A percentile compares a stretch with the other conserved stretches of the same genome.
Evolutionary conservation across 2,113 vertebrate species (phyloP).

Genomic region (western clawed frog (Xenopus tropicalis)): DNA sequence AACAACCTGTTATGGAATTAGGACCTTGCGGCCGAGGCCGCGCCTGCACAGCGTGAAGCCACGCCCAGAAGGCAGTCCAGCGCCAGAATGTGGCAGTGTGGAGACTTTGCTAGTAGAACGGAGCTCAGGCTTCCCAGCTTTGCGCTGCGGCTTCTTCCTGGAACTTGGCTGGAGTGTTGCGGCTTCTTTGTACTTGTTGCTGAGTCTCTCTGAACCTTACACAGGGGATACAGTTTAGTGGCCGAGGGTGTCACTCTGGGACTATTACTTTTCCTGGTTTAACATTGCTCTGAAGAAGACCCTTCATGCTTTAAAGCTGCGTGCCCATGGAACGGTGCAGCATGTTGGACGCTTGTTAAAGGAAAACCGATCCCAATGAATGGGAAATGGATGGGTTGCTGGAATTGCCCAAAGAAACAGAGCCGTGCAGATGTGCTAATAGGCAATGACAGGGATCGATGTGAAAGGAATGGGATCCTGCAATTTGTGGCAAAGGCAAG

Average conservation of each 20-base stretch:
- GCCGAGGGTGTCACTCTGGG: not conserved
- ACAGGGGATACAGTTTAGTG: not conserved
- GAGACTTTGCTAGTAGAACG: not conserved
- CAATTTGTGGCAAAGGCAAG: not conserved
- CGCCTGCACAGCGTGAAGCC: constrained; percentile 50
- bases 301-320: not conserved
- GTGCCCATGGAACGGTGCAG: not conserved
- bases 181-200: constrained; percentile 32
- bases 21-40: not conserved
- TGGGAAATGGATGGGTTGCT: not conserved
- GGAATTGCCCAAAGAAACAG: not conserved
- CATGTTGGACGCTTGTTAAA: not conserved
- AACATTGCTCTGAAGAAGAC: not conserved
- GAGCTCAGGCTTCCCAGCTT: not conserved
- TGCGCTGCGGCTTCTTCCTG: not conserved
- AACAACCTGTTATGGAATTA: not conserved
- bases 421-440: not conserved
- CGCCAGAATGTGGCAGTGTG: constrained; percentile 13
- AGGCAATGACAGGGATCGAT: not conserved
- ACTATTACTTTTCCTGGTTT: not conserved
- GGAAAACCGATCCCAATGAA: not conserved
- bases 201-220: not conserved
- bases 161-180: constrained; percentile 9
- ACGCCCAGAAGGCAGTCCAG: constrained; percentile 51
- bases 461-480: not conserved